Evolutionary conservation across 1,140 invertebrate species (phyloP), one percentile per base, ranked within the genome.

Genomic region (Potamilus streckersoni): DNA sequence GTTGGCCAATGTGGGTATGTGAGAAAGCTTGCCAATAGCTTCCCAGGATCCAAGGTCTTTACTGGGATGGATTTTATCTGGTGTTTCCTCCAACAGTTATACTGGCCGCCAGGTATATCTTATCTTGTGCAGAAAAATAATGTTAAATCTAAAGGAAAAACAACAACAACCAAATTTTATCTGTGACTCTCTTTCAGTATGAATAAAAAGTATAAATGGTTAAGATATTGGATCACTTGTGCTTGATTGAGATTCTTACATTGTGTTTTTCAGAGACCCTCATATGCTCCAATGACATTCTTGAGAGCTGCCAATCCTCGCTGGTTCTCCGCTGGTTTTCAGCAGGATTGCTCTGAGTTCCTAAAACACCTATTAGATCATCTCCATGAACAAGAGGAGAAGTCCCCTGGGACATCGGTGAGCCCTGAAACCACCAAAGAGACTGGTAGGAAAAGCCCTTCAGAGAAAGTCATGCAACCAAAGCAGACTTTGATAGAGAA

Each of bases 271-370:
- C 82, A 89, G 88, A 80, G 89, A 69, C 84, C 87, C 60, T 80
- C 88, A 8, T 86, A 95, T 71, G 92, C 93, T n/a, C 94, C 95
- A 0, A 91, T 89, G 49, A 93, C 93, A 64, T 93, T 96, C 83
- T 90, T 94, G 61, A 90, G 91, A 67, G 91, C 92, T 0, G 92
- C 94, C 0, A 90, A 93, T 79, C 95, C 95, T 15, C 92, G 93
- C 0, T 94, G 94, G 84, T 96, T 97, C 87, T 91, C 92, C 38
- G 90, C 91, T 31, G 93, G 94, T 31, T 92, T 94, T 79, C 95
- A 96, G 83, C 95, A 97, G 84, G 95, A 96, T 84, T 96, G 95
- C 87, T 95, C 95, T 3, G 95, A 97, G 90, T 96, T 95, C 90
- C 91, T 97, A 63, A 93, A 94, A 91, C 91, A 93, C 86, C 86